A percentile compares a stretch with the other conserved stretches of the same genome.
phyloP scores from a whole-genome alignment of 1,140 invertebrate species.

The Hyposmocoma kahamanoa region DNA sequence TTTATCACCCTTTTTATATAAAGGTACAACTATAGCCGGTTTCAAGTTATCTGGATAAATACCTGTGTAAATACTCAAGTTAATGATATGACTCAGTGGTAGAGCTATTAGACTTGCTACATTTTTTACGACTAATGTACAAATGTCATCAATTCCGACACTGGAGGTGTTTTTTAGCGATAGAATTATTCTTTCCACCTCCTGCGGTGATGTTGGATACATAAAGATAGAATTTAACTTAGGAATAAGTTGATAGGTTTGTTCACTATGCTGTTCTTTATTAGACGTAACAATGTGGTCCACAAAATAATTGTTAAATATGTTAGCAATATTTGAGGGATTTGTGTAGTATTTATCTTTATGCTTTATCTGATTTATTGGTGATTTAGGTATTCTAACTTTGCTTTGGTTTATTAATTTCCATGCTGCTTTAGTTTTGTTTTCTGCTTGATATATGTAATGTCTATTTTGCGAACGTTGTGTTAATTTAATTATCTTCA shows the following conservation, averaged over 20 bases:
- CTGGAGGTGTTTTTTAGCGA: background rate
- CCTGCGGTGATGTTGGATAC: background rate
- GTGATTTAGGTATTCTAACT: background rate
- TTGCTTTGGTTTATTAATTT: too few relatives aligned
- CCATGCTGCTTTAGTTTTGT: too few relatives aligned
- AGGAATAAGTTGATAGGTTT: background rate
- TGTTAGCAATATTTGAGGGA: too few relatives aligned
- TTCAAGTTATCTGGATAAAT: background rate
- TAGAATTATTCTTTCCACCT: background rate
- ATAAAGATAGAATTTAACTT: background rate
- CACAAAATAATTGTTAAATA: too few relatives aligned
- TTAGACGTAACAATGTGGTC: too few relatives aligned
- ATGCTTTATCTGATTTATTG: background rate
- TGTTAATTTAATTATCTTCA: too few relatives aligned
- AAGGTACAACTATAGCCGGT: background rate
- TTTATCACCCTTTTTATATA: background rate
- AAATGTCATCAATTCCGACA: background rate
- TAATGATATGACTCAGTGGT: background rate
- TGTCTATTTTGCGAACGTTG: too few relatives aligned
- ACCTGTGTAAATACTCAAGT: background rate
- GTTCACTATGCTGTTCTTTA: background rate
- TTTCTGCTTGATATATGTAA: too few relatives aligned
- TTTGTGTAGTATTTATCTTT: background rate
- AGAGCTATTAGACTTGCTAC: background rate
- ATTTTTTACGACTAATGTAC: background rate